These are phyloP conservation scores for Mormyrus hasselquistii DNA, from an alignment of 2,797 vertebrate genomes.

Conservation along the genomic window DNA sequence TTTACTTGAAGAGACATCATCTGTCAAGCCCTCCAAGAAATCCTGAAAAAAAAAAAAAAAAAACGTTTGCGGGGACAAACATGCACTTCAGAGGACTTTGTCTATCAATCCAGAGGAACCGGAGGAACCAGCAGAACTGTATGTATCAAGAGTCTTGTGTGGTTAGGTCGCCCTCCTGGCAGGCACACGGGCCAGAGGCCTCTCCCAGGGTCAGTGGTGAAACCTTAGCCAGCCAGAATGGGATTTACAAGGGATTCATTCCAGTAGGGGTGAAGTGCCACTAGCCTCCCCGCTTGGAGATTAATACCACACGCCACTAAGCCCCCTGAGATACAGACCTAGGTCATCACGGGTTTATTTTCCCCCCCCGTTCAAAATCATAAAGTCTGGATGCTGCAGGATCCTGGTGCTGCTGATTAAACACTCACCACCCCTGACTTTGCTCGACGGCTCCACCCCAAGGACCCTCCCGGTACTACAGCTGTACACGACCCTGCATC, in stretches of 20 bases:
- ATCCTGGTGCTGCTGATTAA: neutral
- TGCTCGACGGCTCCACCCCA: neutral
- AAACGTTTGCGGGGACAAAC: slow-evolving; percentile 21
- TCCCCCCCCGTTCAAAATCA: neutral
- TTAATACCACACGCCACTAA: neutral
- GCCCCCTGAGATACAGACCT: neutral
- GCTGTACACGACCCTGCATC: neutral
- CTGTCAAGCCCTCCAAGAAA: slow-evolving; percentile 25
- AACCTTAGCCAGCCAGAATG: neutral
- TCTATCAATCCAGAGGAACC: slow-evolving; percentile 16
- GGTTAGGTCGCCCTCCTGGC: neutral
- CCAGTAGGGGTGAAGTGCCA: neutral
- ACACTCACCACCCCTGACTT: neutral
- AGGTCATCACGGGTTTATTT: neutral
- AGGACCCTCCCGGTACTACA: neutral
- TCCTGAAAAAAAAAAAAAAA: neutral
- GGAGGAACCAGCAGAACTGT: neutral
- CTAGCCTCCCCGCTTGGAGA: neutral
- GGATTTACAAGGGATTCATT: neutral
- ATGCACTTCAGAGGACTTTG: slow-evolving; percentile 18
- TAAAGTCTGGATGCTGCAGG: neutral
- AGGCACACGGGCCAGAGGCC: neutral
- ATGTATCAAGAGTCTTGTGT: neutral
- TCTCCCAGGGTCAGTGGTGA: neutral
- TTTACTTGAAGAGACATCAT: slow-evolving; percentile 25